phyloP scores from a whole-genome alignment of 1,140 invertebrate species.

The Arctopsyche grandis region DNA sequence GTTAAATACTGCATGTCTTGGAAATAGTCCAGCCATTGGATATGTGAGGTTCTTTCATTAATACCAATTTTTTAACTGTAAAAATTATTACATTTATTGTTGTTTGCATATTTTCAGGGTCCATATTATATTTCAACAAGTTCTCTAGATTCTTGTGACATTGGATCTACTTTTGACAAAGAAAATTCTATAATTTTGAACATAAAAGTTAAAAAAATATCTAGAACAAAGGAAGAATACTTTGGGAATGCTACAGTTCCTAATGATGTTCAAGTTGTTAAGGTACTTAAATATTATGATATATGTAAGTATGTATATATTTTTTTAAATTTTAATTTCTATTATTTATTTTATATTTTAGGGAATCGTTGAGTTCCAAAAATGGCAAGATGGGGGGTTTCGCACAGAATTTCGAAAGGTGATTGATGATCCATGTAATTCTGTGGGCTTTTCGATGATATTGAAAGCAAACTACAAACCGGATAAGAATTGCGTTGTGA shows the following conservation, averaged over 20 bases:
- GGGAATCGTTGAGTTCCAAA: conserved; percentile 10
- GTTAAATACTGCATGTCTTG: no score
- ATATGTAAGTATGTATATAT: not conserved
- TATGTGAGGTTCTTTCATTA: no score
- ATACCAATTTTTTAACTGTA: conserved; percentile 9
- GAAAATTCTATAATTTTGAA: not conserved
- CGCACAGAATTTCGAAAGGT: conserved; percentile 1
- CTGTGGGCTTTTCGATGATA: not conserved
- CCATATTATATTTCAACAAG: conserved; percentile 7
- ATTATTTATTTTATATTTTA: no score
- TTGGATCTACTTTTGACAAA: not conserved
- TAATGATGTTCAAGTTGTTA: not conserved
- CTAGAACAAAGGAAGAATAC: conserved; percentile 2
- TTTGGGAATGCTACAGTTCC: not conserved
- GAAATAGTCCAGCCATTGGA: no score
- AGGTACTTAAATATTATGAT: not conserved
- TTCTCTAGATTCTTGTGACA: not conserved
- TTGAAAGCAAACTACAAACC: not conserved
- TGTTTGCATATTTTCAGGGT: not conserved
- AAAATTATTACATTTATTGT: not conserved
- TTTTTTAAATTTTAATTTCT: not conserved
- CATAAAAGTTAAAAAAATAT: not conserved
- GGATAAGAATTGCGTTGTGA: conserved; percentile 11
- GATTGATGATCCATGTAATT: not conserved
- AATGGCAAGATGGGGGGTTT: conserved; percentile 41